Conservation (phyloP, 2,113 vertebrate species). For the Ammodytes dubius region DNA sequence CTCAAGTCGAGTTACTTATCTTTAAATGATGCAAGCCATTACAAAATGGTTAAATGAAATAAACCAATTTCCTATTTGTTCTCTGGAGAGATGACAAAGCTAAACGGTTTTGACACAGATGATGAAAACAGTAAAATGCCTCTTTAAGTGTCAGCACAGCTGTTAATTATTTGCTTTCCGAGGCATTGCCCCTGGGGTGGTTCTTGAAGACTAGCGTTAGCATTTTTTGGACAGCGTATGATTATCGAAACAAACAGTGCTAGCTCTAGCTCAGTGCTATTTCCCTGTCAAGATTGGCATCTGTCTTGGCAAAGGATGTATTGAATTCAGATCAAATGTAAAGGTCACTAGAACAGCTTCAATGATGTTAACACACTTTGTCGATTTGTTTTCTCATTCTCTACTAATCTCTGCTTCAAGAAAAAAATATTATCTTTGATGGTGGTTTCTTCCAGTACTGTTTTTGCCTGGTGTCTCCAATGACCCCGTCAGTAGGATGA, state of each 20-base stretch:
- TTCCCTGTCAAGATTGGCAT: slow-evolving; percentile 13
- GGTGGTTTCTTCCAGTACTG: too few relatives aligned
- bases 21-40: background rate
- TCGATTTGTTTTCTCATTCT: too few relatives aligned
- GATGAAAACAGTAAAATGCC: slow-evolving; percentile 64
- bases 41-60: background rate
- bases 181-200: slow-evolving; percentile 48
- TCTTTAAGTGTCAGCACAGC: slow-evolving; percentile 63
- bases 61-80: slow-evolving; percentile 22
- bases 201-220: slow-evolving; percentile 49
- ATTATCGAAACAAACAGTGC: slow-evolving; percentile 58
- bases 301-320: slow-evolving; percentile 32
- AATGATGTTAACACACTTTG: slow-evolving; percentile 7
- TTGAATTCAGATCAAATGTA: slow-evolving; percentile 36
- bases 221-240: slow-evolving; percentile 44
- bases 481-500: background rate
- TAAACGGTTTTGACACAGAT: slow-evolving; percentile 66
- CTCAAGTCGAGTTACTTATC: background rate
- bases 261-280: slow-evolving; percentile 2
- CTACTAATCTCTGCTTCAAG: too few relatives aligned
- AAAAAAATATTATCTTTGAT: too few relatives aligned
- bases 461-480: too few relatives aligned
- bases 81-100: slow-evolving; percentile 52
- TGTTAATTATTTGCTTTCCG: slow-evolving; percentile 69
- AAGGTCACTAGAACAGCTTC: slow-evolving; percentile 39